Conservation (phyloP, 2,113 vertebrate genomes). For the Cyphomyrus plagiostoma region DNA sequence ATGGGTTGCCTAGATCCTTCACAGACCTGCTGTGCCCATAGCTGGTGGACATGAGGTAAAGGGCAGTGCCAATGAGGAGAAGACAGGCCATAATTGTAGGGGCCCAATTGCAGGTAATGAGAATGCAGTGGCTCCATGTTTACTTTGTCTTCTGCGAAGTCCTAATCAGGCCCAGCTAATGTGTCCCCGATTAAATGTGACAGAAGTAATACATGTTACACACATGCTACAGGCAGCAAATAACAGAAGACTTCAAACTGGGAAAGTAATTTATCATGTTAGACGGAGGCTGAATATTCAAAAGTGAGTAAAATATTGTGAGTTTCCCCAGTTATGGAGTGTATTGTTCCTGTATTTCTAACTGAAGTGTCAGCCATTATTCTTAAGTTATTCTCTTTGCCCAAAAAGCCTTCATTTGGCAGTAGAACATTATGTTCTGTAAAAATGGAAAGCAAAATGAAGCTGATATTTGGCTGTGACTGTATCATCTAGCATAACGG, state of each 20-base stretch:
- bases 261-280: conserved; percentile 58
- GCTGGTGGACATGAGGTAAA: too few species aligned
- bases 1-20: neutral
- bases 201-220: conserved; percentile 36
- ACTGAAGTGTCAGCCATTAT: neutral
- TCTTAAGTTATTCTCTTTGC: neutral
- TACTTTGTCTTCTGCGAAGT: conserved; percentile 54
- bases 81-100: too few species aligned
- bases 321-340: neutral
- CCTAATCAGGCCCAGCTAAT: conserved; percentile 53
- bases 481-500: neutral
- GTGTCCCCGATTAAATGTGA: conserved; percentile 62
- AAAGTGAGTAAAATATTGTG: neutral
- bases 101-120: too few species aligned
- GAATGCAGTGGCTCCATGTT: too few species aligned
- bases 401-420: neutral
- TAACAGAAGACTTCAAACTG: conserved; percentile 46
- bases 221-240: conserved; percentile 43
- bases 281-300: conserved; percentile 33
- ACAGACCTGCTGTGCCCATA: too few species aligned
- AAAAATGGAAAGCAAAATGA: neutral
- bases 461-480: neutral
- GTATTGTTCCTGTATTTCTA: too few species aligned
- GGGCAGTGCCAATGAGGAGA: too few species aligned
- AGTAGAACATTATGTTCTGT: neutral